Evolutionary conservation across 2,797 vertebrate genomes (phyloP).

Genomic region (Lepilemur septentrionalis): DNA sequence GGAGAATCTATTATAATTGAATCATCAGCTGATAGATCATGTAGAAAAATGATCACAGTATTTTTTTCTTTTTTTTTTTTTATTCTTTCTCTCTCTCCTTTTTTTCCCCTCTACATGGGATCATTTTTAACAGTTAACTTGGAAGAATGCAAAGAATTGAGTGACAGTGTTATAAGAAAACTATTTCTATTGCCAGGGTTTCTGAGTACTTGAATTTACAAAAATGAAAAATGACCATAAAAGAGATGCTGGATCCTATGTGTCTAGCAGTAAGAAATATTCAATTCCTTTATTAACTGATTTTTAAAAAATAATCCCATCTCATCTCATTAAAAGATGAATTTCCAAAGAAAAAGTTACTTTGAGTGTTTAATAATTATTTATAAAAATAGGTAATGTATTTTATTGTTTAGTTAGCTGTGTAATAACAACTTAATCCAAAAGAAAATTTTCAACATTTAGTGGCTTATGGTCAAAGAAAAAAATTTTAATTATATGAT

Average conservation of each 20-base stretch:
- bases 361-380: background rate
- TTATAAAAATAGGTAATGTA: background rate
- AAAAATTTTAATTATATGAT: background rate
- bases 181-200: background rate
- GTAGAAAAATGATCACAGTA: background rate
- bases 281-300: background rate
- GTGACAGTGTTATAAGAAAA: background rate
- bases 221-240: background rate
- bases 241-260: background rate
- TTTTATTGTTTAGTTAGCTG: background rate
- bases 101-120: no score
- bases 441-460: background rate
- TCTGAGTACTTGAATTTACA: background rate
- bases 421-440: background rate
- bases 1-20: background rate
- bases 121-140: background rate
- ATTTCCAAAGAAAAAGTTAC: background rate
- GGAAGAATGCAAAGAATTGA: conserved; percentile 11
- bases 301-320: background rate
- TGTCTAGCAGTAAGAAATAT: background rate
- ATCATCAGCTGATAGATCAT: background rate
- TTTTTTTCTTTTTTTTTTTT: no score
- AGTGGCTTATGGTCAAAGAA: background rate
- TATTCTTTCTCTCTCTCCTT: no score
- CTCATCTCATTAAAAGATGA: background rate